Evolutionary conservation across 1,140 invertebrate genomes (phyloP), one percentile per base, ranked within the genome.

Genomic region (Zophobas morio): DNA sequence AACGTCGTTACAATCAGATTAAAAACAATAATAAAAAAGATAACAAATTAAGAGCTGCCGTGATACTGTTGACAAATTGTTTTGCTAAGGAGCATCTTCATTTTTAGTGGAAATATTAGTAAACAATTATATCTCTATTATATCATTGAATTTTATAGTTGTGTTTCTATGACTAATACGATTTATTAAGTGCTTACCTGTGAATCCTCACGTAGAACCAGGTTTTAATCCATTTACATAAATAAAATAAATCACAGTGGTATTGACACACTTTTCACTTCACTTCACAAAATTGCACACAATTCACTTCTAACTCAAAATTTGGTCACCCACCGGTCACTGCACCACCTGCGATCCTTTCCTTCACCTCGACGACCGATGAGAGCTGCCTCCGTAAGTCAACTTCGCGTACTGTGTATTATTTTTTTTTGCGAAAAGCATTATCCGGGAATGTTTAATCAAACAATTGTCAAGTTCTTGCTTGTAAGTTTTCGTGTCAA

Each of bases 401-500:
- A 60, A 60, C 56, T 60, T 36, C n/a, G 34, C 57, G 57, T 37
- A 63, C 57, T 63, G 57, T 63, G 57, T 36, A 39, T 63, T 63
- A 39, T 32, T 63, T 63, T 63, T 37, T 63, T 63, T n/a, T 51
- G 3, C n/a, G 49, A 51, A 51, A 51, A 51, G 4, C 3, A 51
- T 51, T 20, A 51, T 51, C 35, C 33, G 57, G 57, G 57, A 36
- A 63, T 63, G 57, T 63, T 63, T 63, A 39, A n/a, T 6, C 36
- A 63, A 39, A 63, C 57, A 63, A 63, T 63, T 63, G 35, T 63
- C 57, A 36, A 39, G 57, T 20, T 6, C 39, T 63, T 6, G 36
- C 35, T 36, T 20, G 4, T 57, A 63, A 63, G 36, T 63, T 63
- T 36, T 63, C 57, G 8, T 63, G 57, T 63, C 34, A 63, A 63